Percentiles rank a stretch among this genome's conserved stretches.
Conservation (phyloP, 2,113 vertebrate species). For the Gymnocephalus cernua region DNA sequence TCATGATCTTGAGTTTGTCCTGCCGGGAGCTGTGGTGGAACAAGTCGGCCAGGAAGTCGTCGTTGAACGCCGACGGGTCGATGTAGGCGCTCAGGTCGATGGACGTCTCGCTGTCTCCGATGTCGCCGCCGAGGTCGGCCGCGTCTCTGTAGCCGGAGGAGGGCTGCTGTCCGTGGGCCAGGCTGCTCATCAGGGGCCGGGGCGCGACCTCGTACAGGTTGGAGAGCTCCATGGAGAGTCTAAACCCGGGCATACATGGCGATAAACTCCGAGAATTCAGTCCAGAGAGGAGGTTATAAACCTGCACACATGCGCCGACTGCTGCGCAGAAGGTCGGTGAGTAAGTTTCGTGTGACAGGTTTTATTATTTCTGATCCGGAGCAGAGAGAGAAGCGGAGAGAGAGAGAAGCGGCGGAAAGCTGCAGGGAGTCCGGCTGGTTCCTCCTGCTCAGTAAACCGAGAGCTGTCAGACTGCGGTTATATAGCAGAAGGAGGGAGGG, state of each 20-base stretch:
- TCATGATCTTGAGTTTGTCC: conserved; percentile 90
- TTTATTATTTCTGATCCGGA: background rate
- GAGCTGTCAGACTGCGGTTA: conserved; percentile 67
- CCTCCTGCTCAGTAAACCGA: conserved; percentile 56
- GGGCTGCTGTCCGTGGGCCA: conserved; percentile 84
- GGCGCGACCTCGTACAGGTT: conserved; percentile 97
- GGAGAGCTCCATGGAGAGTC: conserved; percentile 94
- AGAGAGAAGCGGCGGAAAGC: background rate
- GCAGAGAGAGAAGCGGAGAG: background rate
- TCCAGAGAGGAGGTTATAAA: conserved; percentile 52
- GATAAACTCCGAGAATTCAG: conserved; percentile 92
- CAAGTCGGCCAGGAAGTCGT: conserved; percentile 98
- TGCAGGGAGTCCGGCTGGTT: conserved; percentile 13
- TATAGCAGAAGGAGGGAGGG: conserved; percentile 53
- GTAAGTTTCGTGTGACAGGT: background rate
- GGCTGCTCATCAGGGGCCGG: conserved; percentile 90
- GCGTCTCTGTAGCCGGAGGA: conserved; percentile 82
- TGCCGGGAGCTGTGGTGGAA: conserved; percentile 93
- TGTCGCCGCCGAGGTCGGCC: conserved; percentile 88
- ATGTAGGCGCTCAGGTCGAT: conserved; percentile 99
- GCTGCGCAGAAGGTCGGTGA: too few relatives aligned
- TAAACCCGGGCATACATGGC: conserved; percentile 91
- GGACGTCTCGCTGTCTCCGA: conserved; percentile 97
- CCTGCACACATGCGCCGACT: background rate
- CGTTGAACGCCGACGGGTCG: conserved; percentile 96